Base-by-base conservation (phyloP, 2,797 vertebrate genomes). In the Notolabrus celidotus region DNA sequence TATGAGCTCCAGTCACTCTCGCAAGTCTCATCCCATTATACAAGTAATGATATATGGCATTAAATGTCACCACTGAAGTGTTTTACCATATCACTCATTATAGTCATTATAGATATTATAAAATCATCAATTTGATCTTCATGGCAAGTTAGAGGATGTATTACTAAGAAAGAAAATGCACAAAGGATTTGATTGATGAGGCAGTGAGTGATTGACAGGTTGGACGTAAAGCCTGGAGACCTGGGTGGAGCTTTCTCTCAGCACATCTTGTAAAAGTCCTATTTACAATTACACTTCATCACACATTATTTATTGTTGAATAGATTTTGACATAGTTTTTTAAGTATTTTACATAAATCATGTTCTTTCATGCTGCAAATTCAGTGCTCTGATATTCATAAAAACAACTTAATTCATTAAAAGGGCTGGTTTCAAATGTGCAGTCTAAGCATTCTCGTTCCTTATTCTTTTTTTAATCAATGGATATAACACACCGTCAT, bases 291-390 rank as follows among this genome's bases (percentile, higher is more conserved):
- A 86, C 69, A 71, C 57, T 36, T 14, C 12, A 12, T 36, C 11
- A 36, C 34, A 58, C 46, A 20, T 65, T 57, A 78, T 62, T 89
- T 61, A 71, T 77, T 84, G 25, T 71, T 82, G 1, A 2, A 70
- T 66, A 67, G 19, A 60, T 51, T 51, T 56, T 53, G 11, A 57
- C 52, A 63, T 22, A 10, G 39, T 71, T 71, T 74, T 85, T n/a
- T n/a, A 86, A 82, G 81, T 82, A 86, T 65, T 62, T 72, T 39
- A 83, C 65, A 76, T 38, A 50, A 71, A 79, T 91, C 53, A 67
- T 67, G 58, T 74, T 83, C 57, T 71, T 47, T 27, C 84, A 85
- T 84, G 86, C 84, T 87, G 42, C 81, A 63, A 80, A 80, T 80
- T 64, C 62, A 82, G 52, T 51, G 31, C 45, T 74, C 53, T 20